Evolutionary conservation across 2,797 vertebrate species (phyloP), one percentile per base, ranked within the genome.

Genomic region (Onychomys leucogaster): DNA sequence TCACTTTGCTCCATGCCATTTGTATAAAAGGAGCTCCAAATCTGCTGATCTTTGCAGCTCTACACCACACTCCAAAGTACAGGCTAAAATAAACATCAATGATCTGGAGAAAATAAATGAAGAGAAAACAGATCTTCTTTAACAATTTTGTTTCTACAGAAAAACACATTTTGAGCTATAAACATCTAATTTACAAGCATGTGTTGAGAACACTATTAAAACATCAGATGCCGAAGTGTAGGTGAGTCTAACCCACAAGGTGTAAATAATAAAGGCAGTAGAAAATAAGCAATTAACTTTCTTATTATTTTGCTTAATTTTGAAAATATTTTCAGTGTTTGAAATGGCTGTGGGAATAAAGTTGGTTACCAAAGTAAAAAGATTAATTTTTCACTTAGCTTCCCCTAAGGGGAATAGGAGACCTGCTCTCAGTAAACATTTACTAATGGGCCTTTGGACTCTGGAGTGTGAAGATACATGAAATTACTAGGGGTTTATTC

Each of bases 371-470:
- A 23, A 93, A 82, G 78, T 73, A 76, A 80, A 87, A 91, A 91
- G 55, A 91, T 91, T 89, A 92, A 92, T 87, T 96, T 97, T 97
- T 97, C 57, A 89, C 75, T 84, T 92, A 80, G 69, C 52, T 95
- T 96, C 94, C 78, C 32, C 46, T 25, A 65, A 96, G 85, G 94
- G 80, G 91, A 93, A 84, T 17, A 59, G 88, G 57, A 83, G 52
- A 84, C 49, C 90, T 73, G 57, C 23, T 95, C 89, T 95, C 75
- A 16, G 75, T 94, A 97, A 97, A 96, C 81, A 84, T 87, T 98
- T 97, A 81, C 78, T 92, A 94, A 81, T 49, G 94, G 95, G 89
- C 69, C 73, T 95, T 86, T 75, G 84, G 90, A 89, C 90, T 90
- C n/a, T 16, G 78, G 71, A 77, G 93, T 92, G 57, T 80, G 75